These are phyloP conservation scores for Sebastes aleutianus DNA, from an alignment of 2,797 vertebrate species.

Conservation along the genomic window DNA sequence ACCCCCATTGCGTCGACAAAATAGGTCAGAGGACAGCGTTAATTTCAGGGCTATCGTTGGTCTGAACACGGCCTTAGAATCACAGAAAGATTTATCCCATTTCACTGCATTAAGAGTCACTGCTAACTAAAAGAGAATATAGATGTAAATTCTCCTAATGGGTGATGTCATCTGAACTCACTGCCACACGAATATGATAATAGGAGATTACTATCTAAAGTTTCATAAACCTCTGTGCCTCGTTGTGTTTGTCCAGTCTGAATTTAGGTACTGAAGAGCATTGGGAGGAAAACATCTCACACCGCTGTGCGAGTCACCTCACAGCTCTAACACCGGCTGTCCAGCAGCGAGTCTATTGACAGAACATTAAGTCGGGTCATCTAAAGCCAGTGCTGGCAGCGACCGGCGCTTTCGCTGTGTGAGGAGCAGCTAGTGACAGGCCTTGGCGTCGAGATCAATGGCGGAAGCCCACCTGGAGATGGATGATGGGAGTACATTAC, in stretches of 20 bases:
- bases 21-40: too few species aligned
- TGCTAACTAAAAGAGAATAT: background rate
- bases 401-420: conserved; percentile 18
- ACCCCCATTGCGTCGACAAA: too few species aligned
- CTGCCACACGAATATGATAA: background rate
- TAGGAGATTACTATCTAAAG: background rate
- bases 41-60: too few species aligned
- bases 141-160: background rate
- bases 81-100: background rate
- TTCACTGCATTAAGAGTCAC: background rate
- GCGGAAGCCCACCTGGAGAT: conserved; percentile 78
- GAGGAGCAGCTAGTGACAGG: conserved; percentile 52
- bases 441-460: conserved; percentile 65
- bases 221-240: background rate
- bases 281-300: conserved; percentile 11
- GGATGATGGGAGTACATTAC: conserved; percentile 75
- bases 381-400: conserved; percentile 36
- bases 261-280: conserved; percentile 9
- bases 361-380: conserved; percentile 43
- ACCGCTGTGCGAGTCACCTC: conserved; percentile 6
- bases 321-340: background rate
- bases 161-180: background rate
- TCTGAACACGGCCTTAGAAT: background rate
- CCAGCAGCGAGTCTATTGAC: conserved; percentile 47
- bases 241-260: background rate